Evolutionary conservation across 2,797 vertebrate genomes (phyloP).

Genomic region (Phoxinus dragarum): DNA sequence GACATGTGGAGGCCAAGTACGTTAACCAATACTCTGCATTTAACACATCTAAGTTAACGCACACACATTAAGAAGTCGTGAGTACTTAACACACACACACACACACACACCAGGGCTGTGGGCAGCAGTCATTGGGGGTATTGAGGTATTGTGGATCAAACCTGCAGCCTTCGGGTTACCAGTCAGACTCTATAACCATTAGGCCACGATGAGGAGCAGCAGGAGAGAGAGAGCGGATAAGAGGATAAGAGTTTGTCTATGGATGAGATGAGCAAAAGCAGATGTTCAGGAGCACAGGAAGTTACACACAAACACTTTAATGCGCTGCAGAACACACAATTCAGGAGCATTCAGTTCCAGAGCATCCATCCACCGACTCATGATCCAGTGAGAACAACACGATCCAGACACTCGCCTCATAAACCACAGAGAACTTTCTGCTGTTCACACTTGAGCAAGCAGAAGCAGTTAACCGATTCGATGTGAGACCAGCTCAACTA

Average conservation of each 20-base stretch:
- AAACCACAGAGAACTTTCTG: background rate
- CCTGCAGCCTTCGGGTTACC: background rate
- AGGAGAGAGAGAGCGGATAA: background rate
- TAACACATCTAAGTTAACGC: too few relatives aligned
- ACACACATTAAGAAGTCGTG: too few relatives aligned
- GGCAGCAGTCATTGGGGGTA: too few relatives aligned
- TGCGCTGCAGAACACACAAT: too few relatives aligned
- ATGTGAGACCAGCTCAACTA: background rate
- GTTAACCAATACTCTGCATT: too few relatives aligned
- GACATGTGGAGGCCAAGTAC: background rate
- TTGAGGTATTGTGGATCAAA: too few relatives aligned
- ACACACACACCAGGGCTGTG: too few relatives aligned
- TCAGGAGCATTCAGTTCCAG: background rate
- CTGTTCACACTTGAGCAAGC: background rate
- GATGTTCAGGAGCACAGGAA: slow-evolving; percentile 7
- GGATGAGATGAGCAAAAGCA: background rate
- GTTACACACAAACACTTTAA: background rate
- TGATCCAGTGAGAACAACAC: background rate
- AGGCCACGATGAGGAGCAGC: too few relatives aligned
- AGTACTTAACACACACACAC: too few relatives aligned
- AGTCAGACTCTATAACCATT: background rate
- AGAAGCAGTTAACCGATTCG: background rate
- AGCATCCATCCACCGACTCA: background rate
- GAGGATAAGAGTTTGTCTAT: background rate
- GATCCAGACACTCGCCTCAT: background rate